Conservation (phyloP, 2,797 vertebrate genomes). For the Pseudochromis fuscus region DNA sequence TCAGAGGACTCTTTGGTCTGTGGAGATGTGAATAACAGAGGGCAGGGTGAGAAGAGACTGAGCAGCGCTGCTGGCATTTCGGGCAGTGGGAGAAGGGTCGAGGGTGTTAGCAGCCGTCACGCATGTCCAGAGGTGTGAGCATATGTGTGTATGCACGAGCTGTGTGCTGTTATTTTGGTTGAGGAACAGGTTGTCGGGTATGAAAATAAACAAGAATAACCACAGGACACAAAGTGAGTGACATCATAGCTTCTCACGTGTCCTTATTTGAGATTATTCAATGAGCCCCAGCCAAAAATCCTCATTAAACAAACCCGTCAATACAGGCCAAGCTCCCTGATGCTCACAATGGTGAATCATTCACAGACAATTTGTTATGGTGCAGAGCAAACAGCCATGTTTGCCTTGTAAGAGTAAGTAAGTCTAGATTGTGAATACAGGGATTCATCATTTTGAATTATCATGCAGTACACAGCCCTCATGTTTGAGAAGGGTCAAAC, state of each 20-base stretch:
- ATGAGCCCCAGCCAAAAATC: conserved; percentile 26
- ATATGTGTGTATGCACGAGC: neutral
- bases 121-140: conserved; percentile 1
- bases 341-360: conserved; percentile 55
- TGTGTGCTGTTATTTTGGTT: conserved; percentile 3
- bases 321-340: conserved; percentile 56
- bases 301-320: conserved; percentile 38
- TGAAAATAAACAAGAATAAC: conserved; percentile 11
- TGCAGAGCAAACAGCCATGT: conserved; percentile 34
- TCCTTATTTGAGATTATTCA: conserved; percentile 10
- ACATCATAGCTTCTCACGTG: conserved; percentile 16
- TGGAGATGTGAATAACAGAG: conserved; percentile 54
- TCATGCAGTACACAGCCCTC: conserved; percentile 18
- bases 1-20: conserved; percentile 22
- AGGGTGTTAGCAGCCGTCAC: conserved; percentile 39
- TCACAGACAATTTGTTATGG: conserved; percentile 55
- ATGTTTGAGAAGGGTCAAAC: neutral
- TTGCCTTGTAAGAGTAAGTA: conserved; percentile 7
- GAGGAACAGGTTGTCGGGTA: neutral
- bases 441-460: conserved; percentile 19
- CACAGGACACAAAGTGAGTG: neutral
- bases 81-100: conserved; percentile 58
- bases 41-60: conserved; percentile 21
- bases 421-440: conserved; percentile 13
- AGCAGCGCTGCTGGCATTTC: conserved; percentile 27